These are phyloP conservation scores for Gnathonemus echidnorhynchus DNA, from an alignment of 2,113 vertebrate species.

Conservation along the genomic window DNA sequence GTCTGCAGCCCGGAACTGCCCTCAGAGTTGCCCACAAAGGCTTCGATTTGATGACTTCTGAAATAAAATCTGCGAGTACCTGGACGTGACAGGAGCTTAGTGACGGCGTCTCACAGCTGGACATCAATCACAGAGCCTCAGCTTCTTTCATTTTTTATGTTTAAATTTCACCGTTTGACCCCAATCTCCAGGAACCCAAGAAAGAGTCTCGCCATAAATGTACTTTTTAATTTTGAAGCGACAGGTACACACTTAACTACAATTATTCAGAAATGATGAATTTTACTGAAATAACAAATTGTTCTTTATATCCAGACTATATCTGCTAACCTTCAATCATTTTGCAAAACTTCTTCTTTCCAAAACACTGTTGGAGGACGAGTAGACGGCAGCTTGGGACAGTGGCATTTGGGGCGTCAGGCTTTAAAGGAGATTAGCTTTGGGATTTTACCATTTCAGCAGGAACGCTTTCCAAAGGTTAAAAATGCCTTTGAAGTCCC, in stretches of 20 bases:
- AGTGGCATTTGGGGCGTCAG: slow-evolving; percentile 59
- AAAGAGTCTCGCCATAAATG: neutral
- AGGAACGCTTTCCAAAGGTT: slow-evolving; percentile 55
- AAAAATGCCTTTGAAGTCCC: slow-evolving; percentile 67
- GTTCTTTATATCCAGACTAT: neutral
- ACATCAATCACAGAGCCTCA: neutral
- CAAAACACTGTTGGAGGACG: neutral
- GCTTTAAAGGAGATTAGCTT: slow-evolving; percentile 64
- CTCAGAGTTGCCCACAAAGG: neutral
- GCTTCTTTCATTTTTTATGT: neutral
- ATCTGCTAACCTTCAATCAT: neutral
- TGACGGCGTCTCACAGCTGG: neutral
- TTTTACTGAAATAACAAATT: neutral
- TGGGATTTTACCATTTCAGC: slow-evolving; percentile 68
- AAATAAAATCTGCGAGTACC: neutral
- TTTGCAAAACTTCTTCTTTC: neutral
- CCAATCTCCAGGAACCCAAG: neutral
- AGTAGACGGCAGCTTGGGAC: slow-evolving; percentile 15
- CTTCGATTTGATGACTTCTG: neutral
- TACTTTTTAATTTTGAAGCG: neutral
- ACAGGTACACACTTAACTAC: neutral
- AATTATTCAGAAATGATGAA: neutral
- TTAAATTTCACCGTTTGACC: neutral
- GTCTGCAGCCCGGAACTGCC: neutral
- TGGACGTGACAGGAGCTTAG: neutral